Conservation (phyloP, 2,888 invertebrate genomes). For the Liodrosophila aerea region DNA sequence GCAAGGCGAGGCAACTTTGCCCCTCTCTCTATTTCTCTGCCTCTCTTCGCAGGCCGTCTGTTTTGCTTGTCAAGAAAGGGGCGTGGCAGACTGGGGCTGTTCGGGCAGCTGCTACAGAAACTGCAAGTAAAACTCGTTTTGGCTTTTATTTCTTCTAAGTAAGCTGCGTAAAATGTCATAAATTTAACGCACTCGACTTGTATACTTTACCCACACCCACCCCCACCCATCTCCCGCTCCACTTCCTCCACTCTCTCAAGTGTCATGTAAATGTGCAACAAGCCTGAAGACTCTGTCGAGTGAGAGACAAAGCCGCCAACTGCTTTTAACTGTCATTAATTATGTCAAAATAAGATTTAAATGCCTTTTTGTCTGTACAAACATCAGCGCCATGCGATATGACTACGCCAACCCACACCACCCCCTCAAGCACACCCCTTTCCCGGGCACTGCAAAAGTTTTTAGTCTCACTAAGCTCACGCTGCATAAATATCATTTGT, state of each 20-base stretch:
- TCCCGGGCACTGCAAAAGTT: constrained; percentile 47
- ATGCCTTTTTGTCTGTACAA: constrained; percentile 76
- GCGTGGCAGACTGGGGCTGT: constrained; percentile 52
- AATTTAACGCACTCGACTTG: constrained; percentile 72
- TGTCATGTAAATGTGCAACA: constrained; percentile 76
- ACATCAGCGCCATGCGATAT: constrained; percentile 52
- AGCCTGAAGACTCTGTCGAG: constrained; percentile 51
- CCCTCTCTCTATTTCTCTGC: constrained; percentile 16
- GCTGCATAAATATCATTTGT: constrained; percentile 70
- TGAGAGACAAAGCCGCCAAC: constrained; percentile 63
- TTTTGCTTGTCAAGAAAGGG: constrained; percentile 71
- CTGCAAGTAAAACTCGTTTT: constrained; percentile 57
- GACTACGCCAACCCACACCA: constrained; percentile 15
- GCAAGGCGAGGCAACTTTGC: constrained; percentile 45
- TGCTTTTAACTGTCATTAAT: constrained; percentile 79
- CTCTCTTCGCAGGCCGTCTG: constrained; percentile 39
- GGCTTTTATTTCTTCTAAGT: constrained; percentile 45
- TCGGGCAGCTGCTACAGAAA: constrained; percentile 29
- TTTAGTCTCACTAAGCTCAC: constrained; percentile 63
- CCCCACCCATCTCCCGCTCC: neutral
- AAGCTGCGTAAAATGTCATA: constrained; percentile 68
- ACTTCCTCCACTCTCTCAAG: constrained; percentile 26
- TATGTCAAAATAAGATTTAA: constrained; percentile 79
- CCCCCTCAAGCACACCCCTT: neutral
- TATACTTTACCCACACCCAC: constrained; percentile 48